These are phyloP conservation scores for Varroa destructor DNA, from an alignment of 1,140 invertebrate genomes.

Conservation along the genomic window DNA sequence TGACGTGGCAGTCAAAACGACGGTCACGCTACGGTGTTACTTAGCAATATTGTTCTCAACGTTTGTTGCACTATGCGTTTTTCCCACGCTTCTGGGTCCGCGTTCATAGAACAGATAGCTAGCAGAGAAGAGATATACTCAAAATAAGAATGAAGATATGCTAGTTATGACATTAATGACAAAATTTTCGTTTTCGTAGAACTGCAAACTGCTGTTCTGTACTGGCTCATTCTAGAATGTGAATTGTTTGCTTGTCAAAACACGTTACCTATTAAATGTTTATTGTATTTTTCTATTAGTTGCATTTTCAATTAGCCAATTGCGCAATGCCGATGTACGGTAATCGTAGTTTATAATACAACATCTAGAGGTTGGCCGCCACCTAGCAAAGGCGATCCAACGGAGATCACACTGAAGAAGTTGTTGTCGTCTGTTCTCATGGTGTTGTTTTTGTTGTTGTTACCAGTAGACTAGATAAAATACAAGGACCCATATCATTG, in stretches of 20 bases:
- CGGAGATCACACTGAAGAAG: constrained; percentile 28
- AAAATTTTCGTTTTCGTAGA: too few relatives aligned
- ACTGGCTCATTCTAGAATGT: too few relatives aligned
- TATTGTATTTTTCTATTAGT: background rate
- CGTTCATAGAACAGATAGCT: too few relatives aligned
- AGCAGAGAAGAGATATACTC: too few relatives aligned
- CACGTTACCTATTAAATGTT: background rate
- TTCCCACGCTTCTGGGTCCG: too few relatives aligned
- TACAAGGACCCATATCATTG: constrained; percentile 26
- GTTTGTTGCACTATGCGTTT: too few relatives aligned
- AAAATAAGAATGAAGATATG: too few relatives aligned
- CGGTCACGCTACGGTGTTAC: too few relatives aligned
- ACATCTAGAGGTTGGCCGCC: constrained; percentile 21
- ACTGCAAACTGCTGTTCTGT: too few relatives aligned
- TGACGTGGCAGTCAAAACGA: too few relatives aligned
- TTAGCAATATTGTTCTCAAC: too few relatives aligned
- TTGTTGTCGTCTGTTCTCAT: background rate
- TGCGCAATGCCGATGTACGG: background rate
- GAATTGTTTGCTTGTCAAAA: background rate
- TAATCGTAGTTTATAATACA: constrained; percentile 14
- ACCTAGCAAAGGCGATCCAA: constrained; percentile 15
- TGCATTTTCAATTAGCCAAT: background rate
- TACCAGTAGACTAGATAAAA: constrained; percentile 27
- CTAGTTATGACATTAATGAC: too few relatives aligned
- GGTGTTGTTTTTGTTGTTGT: background rate